phyloP scores from a whole-genome alignment of 2,113 vertebrate species.

The Catharus minimus region DNA sequence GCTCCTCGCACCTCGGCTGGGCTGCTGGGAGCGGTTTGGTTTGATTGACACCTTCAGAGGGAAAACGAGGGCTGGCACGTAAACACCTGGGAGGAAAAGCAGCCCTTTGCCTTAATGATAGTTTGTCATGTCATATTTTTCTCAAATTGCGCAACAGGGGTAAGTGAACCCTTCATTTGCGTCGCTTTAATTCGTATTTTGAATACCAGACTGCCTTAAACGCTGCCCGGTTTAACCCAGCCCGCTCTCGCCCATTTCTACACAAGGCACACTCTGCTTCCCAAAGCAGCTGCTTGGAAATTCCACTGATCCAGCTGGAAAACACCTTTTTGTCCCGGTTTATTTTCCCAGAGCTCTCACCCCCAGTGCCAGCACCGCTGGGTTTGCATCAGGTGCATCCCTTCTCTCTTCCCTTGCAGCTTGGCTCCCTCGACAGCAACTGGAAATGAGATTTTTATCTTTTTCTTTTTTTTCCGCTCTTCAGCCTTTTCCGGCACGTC shows the following conservation, averaged over 20 bases:
- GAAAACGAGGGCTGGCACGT: background rate
- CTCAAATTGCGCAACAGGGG: background rate
- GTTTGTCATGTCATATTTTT: background rate
- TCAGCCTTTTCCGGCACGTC: background rate
- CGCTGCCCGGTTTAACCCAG: background rate
- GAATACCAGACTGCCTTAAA: background rate
- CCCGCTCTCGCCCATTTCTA: background rate
- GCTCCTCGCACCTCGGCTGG: fast-evolving
- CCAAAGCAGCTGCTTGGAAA: fast-evolving
- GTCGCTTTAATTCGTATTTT: constrained; percentile 30
- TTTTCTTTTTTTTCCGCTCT: background rate
- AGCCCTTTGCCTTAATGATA: constrained; percentile 48
- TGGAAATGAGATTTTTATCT: background rate
- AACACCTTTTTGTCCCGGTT: background rate
- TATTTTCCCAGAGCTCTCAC: background rate
- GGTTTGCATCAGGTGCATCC: background rate
- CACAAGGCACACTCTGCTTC: background rate
- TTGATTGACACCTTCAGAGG: background rate
- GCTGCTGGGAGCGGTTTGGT: background rate
- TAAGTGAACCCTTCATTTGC: constrained; percentile 28
- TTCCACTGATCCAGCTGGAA: background rate
- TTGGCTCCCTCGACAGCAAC: background rate
- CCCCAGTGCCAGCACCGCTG: fast-evolving
- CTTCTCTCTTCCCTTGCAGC: background rate
- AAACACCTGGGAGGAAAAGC: constrained; percentile 43